Conservation (phyloP, 2,113 vertebrate species). For the Orcinus orca region DNA sequence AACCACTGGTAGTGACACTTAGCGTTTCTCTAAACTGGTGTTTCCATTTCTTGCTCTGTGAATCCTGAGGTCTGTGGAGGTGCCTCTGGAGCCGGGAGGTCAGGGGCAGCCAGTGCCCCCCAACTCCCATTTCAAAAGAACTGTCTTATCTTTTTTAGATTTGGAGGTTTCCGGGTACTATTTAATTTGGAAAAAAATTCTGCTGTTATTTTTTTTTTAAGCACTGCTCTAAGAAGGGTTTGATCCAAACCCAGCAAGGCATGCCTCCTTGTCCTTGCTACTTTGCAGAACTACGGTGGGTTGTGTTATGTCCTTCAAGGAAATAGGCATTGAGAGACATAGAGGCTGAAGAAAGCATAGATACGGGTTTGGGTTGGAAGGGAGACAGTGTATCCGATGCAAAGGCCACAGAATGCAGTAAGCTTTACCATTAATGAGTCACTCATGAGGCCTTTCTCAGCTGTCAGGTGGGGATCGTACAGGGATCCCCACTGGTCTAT, state of each 20-base stretch:
- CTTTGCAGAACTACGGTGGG: background rate
- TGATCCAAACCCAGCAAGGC: background rate
- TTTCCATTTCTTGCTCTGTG: background rate
- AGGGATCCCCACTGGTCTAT: background rate
- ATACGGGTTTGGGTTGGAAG: background rate
- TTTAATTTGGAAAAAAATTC: background rate
- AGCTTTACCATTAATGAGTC: background rate
- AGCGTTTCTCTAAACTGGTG: background rate
- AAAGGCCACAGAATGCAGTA: background rate
- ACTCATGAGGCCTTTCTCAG: background rate
- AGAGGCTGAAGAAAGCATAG: background rate
- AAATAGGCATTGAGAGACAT: background rate
- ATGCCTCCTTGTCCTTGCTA: background rate
- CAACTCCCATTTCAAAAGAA: background rate
- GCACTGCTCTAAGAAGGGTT: background rate
- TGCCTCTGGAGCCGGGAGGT: background rate
- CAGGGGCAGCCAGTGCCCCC: fast-evolving
- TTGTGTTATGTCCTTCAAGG: background rate
- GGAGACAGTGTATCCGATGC: background rate
- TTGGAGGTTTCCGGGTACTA: background rate
- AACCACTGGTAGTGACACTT: background rate
- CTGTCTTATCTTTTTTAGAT: background rate
- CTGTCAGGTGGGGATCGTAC: background rate
- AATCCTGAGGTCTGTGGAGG: background rate
- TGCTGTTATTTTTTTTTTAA: background rate